These are phyloP conservation scores for Pterophyllum scalare DNA, from an alignment of 2,113 vertebrate genomes.

Conservation along the genomic window DNA sequence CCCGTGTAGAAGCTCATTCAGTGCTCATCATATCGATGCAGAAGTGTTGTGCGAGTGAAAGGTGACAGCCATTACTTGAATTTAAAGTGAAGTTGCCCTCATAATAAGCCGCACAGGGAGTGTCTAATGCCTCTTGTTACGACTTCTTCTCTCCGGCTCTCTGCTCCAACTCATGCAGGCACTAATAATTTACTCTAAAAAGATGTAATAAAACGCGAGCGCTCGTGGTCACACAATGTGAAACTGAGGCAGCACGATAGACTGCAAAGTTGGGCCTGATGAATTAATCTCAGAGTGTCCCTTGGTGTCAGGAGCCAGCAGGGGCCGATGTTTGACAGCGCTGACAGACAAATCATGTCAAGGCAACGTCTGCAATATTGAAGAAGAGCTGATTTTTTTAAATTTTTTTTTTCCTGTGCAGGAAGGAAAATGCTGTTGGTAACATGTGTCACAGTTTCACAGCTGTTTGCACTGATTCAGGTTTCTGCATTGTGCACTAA, in stretches of 20 bases:
- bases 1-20: background rate
- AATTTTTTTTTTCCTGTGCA: background rate
- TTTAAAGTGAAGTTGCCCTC: background rate
- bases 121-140: background rate
- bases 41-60: conserved; percentile 7
- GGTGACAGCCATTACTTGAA: conserved; percentile 7
- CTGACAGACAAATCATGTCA: conserved; percentile 67
- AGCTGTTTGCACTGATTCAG: conserved; percentile 21
- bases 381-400: conserved; percentile 35
- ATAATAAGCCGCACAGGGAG: background rate
- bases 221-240: background rate
- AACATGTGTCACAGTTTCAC: conserved; percentile 30
- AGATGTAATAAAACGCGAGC: background rate
- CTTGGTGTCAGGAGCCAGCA: conserved; percentile 48
- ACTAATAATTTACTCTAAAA: conserved; percentile 41
- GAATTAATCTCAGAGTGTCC: conserved; percentile 60
- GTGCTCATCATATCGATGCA: background rate
- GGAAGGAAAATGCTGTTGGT: conserved; percentile 30
- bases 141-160: background rate
- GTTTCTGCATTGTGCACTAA: conserved; percentile 16
- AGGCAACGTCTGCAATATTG: conserved; percentile 49
- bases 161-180: background rate
- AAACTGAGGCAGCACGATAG: conserved; percentile 16
- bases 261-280: conserved; percentile 38
- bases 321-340: conserved; percentile 47